phyloP scores from a whole-genome alignment of 2,888 invertebrate genomes.

The Ligdia adustata region DNA sequence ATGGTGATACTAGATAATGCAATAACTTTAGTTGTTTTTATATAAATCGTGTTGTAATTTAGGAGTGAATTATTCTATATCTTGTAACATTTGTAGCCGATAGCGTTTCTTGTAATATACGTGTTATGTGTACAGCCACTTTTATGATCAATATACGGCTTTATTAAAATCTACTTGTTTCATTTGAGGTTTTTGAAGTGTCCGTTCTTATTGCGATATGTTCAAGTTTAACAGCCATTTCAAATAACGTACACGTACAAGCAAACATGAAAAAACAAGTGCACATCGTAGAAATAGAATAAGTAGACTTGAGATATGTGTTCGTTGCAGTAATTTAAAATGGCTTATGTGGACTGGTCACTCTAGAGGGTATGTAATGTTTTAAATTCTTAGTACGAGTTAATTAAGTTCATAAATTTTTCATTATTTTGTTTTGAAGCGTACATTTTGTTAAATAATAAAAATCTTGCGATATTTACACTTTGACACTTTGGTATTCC shows the following conservation, averaged over 20 bases:
- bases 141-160: constrained; percentile 74
- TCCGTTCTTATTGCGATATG: too few species aligned
- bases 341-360: too few species aligned
- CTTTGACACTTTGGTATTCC: neutral
- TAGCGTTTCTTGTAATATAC: constrained; percentile 62
- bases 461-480: neutral
- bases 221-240: too few species aligned
- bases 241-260: too few species aligned
- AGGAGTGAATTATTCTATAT: constrained; percentile 54
- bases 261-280: too few species aligned
- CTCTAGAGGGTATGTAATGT: too few species aligned
- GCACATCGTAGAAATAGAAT: too few species aligned
- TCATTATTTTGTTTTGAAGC: neutral
- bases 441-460: neutral
- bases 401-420: too few species aligned
- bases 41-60: constrained; percentile 60
- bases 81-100: constrained; percentile 40
- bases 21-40: constrained; percentile 58
- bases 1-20: constrained; percentile 75
- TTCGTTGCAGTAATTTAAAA: too few species aligned
- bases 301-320: too few species aligned
- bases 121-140: constrained; percentile 73
- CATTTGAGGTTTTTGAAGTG: too few species aligned
- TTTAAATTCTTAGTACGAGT: too few species aligned
- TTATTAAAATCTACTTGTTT: constrained; percentile 55